phyloP scores from a whole-genome alignment of 2,888 invertebrate genomes.

The Caenorhabditis sulstoni region DNA sequence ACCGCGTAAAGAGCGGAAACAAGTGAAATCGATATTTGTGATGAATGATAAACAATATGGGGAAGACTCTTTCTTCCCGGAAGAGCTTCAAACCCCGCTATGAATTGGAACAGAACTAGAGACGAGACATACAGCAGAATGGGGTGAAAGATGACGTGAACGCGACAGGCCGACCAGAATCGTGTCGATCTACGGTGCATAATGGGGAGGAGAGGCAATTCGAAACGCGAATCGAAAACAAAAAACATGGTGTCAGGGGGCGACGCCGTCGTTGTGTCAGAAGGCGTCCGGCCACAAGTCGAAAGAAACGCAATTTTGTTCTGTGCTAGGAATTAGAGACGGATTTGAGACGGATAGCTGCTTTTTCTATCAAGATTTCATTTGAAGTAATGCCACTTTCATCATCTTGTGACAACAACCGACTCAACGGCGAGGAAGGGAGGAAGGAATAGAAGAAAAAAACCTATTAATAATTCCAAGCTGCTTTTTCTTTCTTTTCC shows the following conservation, averaged over 20 bases:
- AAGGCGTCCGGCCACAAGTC: neutral
- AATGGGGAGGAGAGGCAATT: conserved; percentile 3
- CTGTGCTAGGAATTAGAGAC: conserved; percentile 22
- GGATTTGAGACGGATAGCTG: conserved; percentile 23
- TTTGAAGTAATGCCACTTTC: conserved; percentile 32
- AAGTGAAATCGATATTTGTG: conserved; percentile 10
- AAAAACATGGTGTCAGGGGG: conserved; percentile 41
- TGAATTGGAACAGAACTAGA: neutral
- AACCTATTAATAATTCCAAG: conserved; percentile 46
- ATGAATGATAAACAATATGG: conserved; percentile 13
- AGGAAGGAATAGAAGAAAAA: neutral
- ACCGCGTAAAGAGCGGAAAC: neutral
- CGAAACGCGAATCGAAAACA: conserved; percentile 33
- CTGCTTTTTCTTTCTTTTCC: conserved; percentile 11
- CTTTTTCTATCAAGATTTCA: conserved; percentile 39
- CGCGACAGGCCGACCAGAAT: conserved; percentile 15
- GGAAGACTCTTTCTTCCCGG: too few species aligned
- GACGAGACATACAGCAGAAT: neutral
- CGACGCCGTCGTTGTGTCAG: conserved; percentile 17
- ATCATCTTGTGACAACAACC: conserved; percentile 46
- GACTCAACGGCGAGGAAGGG: conserved; percentile 13
- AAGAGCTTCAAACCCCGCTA: neutral
- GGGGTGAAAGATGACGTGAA: conserved; percentile 17
- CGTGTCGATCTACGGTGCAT: conserved; percentile 36
- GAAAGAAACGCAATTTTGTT: conserved; percentile 22